phyloP scores from a whole-genome alignment of 2,113 vertebrate genomes.

The Orycteropus afer region DNA sequence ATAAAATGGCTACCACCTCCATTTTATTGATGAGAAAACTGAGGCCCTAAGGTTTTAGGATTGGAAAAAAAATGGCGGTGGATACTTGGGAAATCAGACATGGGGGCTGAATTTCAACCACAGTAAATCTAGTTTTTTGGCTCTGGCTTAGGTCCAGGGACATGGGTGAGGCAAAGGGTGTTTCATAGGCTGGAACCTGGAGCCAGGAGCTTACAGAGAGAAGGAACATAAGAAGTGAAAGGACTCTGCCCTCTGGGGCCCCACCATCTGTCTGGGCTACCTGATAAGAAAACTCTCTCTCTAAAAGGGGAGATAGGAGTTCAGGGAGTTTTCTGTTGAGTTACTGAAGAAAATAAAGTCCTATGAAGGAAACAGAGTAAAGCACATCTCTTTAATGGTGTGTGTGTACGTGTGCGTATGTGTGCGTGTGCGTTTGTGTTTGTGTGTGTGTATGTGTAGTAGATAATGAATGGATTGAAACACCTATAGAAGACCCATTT shows the following conservation, averaged over 20 bases:
- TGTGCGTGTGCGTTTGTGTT: neutral
- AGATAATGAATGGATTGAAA: neutral
- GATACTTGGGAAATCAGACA: neutral
- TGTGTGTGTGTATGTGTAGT: neutral
- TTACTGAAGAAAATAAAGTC: neutral
- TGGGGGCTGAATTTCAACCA: neutral
- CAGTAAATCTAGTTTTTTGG: neutral
- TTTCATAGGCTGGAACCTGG: neutral
- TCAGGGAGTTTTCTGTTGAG: neutral
- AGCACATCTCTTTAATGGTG: neutral
- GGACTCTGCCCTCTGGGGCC: conserved; percentile 55
- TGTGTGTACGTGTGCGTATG: neutral
- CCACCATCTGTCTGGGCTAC: neutral
- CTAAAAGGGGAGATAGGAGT: neutral
- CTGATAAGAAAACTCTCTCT: conserved; percentile 49
- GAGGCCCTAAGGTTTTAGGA: neutral
- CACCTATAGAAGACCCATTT: fast-evolving
- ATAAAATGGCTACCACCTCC: neutral
- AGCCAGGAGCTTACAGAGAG: neutral
- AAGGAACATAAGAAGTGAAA: neutral
- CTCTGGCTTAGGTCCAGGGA: neutral
- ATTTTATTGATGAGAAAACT: neutral
- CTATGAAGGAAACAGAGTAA: neutral
- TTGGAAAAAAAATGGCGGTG: neutral
- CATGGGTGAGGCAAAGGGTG: neutral